Conservation (phyloP, 2,113 vertebrate species). For the Leptodactylus fuscus region DNA sequence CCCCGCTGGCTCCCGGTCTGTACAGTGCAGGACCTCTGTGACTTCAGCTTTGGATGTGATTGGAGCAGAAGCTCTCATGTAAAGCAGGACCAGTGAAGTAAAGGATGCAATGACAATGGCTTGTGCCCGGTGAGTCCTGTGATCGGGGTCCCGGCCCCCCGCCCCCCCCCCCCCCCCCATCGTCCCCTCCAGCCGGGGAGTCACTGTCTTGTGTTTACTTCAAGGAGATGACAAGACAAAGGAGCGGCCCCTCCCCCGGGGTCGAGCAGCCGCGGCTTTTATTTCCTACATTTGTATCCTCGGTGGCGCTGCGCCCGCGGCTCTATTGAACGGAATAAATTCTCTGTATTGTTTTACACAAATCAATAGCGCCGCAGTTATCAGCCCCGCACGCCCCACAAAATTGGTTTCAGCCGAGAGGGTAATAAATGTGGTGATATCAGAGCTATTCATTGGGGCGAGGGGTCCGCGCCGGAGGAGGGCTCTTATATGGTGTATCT, state of each 20-base stretch:
- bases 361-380: constrained; percentile 94
- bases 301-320: constrained; percentile 70
- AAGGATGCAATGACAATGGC: too few species aligned
- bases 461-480: neutral
- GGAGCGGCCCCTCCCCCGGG: neutral
- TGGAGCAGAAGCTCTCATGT: neutral
- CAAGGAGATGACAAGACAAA: constrained; percentile 48
- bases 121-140: too few species aligned
- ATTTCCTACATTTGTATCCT: constrained; percentile 73
- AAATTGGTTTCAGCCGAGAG: constrained; percentile 91
- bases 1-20: too few species aligned
- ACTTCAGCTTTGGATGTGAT: neutral
- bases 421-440: constrained; percentile 92
- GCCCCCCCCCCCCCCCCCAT: neutral
- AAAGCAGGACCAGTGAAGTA: too few species aligned
- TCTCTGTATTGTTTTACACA: constrained; percentile 94
- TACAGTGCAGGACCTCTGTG: neutral
- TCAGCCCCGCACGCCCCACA: constrained; percentile 81
- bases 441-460: constrained; percentile 81
- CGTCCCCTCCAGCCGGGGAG: neutral
- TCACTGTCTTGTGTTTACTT: neutral
- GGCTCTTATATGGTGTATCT: neutral
- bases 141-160: too few species aligned
- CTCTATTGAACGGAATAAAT: constrained; percentile 88
- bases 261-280: constrained; percentile 53